Conservation (phyloP, 2,797 vertebrate genomes). For the Melanotaenia pygmaea region DNA sequence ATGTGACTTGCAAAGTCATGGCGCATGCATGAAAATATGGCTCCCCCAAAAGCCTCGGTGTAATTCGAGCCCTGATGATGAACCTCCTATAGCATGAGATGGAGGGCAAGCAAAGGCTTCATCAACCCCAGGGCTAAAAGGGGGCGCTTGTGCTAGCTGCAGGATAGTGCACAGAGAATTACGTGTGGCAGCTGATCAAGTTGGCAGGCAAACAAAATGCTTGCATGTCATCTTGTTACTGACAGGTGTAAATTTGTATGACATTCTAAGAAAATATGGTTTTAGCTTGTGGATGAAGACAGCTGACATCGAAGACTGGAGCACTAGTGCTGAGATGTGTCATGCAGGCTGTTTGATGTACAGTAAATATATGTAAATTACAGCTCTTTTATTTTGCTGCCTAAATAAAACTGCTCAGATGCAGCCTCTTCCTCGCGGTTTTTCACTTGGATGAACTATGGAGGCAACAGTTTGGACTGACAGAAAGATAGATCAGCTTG, state of each 20-base stretch:
- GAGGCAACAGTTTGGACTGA: constrained; percentile 17
- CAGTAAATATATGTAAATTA: constrained; percentile 18
- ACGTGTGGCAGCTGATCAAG: constrained; percentile 29
- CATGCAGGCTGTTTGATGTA: constrained; percentile 9
- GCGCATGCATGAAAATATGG: too few relatives aligned
- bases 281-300: constrained; percentile 10
- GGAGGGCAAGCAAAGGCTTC: constrained; percentile 40
- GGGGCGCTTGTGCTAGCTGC: constrained; percentile 22
- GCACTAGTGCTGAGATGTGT: constrained; percentile 4
- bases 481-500: constrained; percentile 21
- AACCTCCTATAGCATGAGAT: neutral
- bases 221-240: constrained; percentile 25
- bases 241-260: constrained; percentile 26
- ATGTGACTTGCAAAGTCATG: too few relatives aligned
- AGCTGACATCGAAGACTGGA: neutral
- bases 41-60: too few relatives aligned
- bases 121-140: constrained; percentile 46
- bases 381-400: constrained; percentile 12
- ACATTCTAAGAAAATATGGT: constrained; percentile 4
- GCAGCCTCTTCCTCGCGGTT: neutral
- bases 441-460: constrained; percentile 9
- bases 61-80: too few relatives aligned
- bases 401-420: constrained; percentile 25
- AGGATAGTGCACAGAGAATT: constrained; percentile 20
- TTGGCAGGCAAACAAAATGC: constrained; percentile 2